Percentiles rank a stretch among this genome's conserved stretches.
Evolutionary conservation across 2,113 vertebrate species (phyloP).

Genomic region (Elachura formosa): DNA sequence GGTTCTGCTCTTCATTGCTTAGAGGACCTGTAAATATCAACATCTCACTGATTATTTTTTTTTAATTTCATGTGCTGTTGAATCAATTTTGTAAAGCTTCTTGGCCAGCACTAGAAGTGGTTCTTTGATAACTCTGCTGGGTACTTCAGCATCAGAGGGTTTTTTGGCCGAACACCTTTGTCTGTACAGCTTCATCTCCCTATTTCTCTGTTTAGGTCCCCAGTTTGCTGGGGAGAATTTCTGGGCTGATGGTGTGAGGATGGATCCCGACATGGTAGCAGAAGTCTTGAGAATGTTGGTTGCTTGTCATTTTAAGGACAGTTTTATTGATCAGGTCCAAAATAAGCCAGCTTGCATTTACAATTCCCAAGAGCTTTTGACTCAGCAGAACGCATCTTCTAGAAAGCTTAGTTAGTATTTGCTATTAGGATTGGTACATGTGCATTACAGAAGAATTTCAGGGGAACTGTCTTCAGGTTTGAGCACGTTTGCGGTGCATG

Average conservation of each 20-base stretch:
- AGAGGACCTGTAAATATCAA: fast-evolving
- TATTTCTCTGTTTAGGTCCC: background rate
- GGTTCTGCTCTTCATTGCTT: background rate
- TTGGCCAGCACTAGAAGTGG: background rate
- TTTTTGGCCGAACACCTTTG: background rate
- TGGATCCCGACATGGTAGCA: background rate
- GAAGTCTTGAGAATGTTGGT: background rate
- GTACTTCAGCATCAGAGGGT: background rate
- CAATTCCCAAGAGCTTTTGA: background rate
- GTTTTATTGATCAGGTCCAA: background rate
- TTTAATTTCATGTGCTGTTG: background rate
- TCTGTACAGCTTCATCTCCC: background rate
- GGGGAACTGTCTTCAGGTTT: background rate
- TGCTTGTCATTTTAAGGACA: background rate
- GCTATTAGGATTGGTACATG: fast-evolving
- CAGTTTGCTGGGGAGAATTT: background rate
- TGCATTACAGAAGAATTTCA: background rate
- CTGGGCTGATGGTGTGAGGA: background rate
- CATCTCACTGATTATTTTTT: background rate
- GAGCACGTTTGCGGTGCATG: background rate
- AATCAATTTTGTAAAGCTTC: background rate
- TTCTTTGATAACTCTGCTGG: background rate
- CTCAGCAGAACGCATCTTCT: background rate
- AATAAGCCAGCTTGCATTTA: background rate
- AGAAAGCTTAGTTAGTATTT: background rate